A percentile compares a stretch with the other conserved stretches of the same genome.
phyloP scores from a whole-genome alignment of 64 coral and sea anemone genomes.

The Dendrophyllia cribrosa region DNA sequence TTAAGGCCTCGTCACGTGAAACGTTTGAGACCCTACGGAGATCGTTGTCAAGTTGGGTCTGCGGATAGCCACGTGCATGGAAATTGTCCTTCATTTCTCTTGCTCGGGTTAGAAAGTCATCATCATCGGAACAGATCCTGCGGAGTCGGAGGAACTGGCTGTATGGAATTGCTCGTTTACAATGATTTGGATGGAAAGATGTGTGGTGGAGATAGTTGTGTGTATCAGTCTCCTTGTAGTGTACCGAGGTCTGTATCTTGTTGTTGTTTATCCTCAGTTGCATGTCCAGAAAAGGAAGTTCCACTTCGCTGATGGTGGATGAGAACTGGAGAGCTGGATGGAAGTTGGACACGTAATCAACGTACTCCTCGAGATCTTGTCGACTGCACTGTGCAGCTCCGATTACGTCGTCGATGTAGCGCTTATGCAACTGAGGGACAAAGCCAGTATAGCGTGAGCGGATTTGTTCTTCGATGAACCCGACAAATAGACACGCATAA shows the following conservation, averaged over 20 bases:
- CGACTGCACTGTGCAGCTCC: neutral
- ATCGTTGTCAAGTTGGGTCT: neutral
- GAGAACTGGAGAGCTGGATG: neutral
- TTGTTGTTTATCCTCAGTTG: too few species aligned
- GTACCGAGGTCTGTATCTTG: too few species aligned
- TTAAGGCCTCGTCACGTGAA: too few species aligned
- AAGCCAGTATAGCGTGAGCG: neutral
- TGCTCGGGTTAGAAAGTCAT: too few species aligned
- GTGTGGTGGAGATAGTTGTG: too few species aligned
- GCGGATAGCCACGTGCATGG: neutral
- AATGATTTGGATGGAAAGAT: too few species aligned
- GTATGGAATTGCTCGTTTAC: too few species aligned
- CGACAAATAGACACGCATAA: neutral
- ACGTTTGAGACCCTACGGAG: neutral
- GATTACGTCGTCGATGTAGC: neutral
- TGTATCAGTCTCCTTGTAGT: too few species aligned
- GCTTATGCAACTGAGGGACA: neutral
- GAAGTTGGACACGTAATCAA: neutral
- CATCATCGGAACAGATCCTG: too few species aligned
- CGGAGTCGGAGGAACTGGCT: too few species aligned
- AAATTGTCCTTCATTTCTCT: neutral
- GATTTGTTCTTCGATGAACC: neutral
- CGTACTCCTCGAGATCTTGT: neutral
- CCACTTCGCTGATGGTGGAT: too few species aligned
- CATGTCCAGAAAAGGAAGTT: too few species aligned